A percentile compares a stretch with the other conserved stretches of the same genome.
These are phyloP conservation scores for Pygoscelis antarcticus DNA, from an alignment of 2,113 vertebrate genomes.

Conservation along the genomic window DNA sequence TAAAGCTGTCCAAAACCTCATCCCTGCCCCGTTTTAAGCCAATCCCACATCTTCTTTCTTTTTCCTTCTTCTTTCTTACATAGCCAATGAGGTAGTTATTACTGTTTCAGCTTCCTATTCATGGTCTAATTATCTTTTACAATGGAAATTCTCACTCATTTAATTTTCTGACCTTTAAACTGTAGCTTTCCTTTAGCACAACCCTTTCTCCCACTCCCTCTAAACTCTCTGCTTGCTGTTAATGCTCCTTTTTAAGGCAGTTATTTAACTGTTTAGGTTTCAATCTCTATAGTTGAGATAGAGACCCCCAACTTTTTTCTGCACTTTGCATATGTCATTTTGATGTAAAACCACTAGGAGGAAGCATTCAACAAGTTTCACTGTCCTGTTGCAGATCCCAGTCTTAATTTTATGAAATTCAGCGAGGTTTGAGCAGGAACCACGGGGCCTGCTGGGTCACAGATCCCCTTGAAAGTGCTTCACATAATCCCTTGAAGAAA, in stretches of 20 bases:
- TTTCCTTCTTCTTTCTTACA: not conserved
- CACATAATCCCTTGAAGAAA: not conserved
- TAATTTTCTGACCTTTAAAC: not conserved
- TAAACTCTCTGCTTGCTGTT: not conserved
- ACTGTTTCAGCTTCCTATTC: not conserved
- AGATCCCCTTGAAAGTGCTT: not conserved
- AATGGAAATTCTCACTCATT: not conserved
- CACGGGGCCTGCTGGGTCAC: not conserved
- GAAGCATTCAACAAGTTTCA: conserved; percentile 66
- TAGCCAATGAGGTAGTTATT: not conserved
- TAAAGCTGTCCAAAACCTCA: not conserved
- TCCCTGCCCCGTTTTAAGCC: not conserved
- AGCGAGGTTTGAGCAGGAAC: not conserved
- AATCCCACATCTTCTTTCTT: not conserved
- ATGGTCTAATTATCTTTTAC: not conserved
- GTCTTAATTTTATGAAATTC: not conserved
- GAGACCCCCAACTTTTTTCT: rapidly evolving
- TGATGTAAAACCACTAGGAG: conserved; percentile 57
- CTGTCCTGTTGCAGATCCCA: not conserved
- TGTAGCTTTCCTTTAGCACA: not conserved
- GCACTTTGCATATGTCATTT: not conserved
- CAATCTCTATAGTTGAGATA: not conserved
- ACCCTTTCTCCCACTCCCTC: not conserved
- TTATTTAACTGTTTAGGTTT: not conserved
- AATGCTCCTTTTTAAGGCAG: not conserved